Conservation (phyloP, 30 jellyfish, hydroid and myxozoan species). For the Pseudorhiza aurosa region DNA sequence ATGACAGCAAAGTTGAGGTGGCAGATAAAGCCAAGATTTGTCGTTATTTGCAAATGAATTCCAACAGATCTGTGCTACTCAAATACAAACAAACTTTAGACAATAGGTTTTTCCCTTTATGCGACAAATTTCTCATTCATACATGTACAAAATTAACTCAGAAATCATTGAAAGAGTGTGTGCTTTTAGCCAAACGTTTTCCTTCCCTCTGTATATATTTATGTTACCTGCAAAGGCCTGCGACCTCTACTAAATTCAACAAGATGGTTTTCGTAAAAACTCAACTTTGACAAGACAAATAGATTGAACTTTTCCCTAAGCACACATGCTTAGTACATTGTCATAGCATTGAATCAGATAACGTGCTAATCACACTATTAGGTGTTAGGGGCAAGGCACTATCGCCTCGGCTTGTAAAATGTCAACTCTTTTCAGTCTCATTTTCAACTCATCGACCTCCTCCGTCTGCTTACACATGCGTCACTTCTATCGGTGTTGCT, state of each 20-base stretch:
- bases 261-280: background rate
- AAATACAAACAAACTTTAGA: conserved; percentile 10
- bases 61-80: background rate
- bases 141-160: conserved; percentile 41
- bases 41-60: background rate
- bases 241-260: conserved; percentile 8
- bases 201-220: conserved; percentile 58
- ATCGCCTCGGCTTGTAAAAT: conserved; percentile 5
- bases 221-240: conserved; percentile 13
- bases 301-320: conserved; percentile 7
- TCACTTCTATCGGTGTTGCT: too few species aligned
- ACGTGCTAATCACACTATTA: conserved; percentile 38
- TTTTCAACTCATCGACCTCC: too few species aligned
- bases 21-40: background rate
- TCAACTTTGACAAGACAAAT: conserved; percentile 33
- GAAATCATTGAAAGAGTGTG: conserved; percentile 2
- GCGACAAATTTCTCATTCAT: conserved; percentile 28
- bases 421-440: background rate
- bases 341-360: conserved; percentile 11
- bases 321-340: conserved; percentile 32
- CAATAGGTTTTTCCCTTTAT: conserved; percentile 13
- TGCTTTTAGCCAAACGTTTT: conserved; percentile 19
- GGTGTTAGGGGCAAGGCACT: conserved; percentile 54
- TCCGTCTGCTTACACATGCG: too few species aligned
- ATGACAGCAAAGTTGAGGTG: too few species aligned